These are phyloP conservation scores for Gopherus evgoodei DNA, from an alignment of 2,113 vertebrate species.

Conservation along the genomic window DNA sequence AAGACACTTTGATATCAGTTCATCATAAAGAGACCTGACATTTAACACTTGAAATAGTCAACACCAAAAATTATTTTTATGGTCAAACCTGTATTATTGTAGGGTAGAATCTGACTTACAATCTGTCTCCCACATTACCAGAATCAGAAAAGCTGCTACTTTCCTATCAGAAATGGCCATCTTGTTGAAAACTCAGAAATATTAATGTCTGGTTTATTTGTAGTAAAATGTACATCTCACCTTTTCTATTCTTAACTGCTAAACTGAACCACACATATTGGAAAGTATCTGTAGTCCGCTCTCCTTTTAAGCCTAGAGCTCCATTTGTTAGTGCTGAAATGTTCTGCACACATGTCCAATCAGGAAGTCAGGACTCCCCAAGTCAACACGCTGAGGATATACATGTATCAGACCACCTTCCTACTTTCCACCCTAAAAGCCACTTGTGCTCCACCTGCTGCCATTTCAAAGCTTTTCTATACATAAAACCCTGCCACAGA, in stretches of 20 bases:
- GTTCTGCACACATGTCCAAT: conserved; percentile 6
- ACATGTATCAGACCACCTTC: neutral
- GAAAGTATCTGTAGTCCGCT: neutral
- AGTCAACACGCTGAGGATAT: conserved; percentile 32
- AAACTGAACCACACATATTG: conserved; percentile 7
- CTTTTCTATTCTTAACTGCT: conserved; percentile 8
- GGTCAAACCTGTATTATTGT: neutral
- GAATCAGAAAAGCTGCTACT: neutral
- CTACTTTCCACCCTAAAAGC: neutral
- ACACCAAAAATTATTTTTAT: neutral
- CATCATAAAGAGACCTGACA: neutral
- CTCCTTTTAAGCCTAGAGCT: conserved; percentile 6
- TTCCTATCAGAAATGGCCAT: neutral
- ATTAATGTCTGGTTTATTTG: neutral
- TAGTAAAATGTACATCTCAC: neutral
- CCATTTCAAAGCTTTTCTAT: neutral
- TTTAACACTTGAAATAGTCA: neutral
- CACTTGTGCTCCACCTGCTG: neutral
- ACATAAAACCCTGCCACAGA: neutral
- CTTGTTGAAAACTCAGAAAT: neutral
- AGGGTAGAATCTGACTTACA: neutral
- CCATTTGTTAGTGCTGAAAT: neutral
- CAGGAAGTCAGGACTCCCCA: conserved; percentile 34
- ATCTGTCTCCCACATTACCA: neutral
- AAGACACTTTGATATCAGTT: neutral